phyloP scores from a whole-genome alignment of 2,113 vertebrate species.

The Phasianus colchicus region DNA sequence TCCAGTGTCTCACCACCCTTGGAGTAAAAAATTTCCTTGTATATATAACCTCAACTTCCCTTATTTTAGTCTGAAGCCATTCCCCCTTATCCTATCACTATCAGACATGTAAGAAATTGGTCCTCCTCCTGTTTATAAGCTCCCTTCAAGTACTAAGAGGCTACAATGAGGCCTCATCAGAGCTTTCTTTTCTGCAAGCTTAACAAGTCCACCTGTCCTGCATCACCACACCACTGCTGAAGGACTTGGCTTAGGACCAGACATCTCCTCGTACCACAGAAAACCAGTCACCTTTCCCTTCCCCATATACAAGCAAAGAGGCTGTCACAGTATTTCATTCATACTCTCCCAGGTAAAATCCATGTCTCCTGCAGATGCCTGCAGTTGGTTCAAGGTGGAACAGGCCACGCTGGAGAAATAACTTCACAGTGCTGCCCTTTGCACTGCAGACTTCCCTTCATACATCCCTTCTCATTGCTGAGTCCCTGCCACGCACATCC shows the following conservation, averaged over 20 bases:
- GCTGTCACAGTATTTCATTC: background rate
- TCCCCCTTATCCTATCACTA: too few species aligned
- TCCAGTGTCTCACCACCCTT: too few species aligned
- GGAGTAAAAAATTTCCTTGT: too few species aligned
- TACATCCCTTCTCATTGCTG: background rate
- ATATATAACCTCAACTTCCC: too few species aligned
- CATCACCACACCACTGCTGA: background rate
- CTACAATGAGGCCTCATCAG: too few species aligned
- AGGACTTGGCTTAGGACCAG: background rate
- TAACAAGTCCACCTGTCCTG: background rate
- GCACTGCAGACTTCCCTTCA: rapidly evolving
- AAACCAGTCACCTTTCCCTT: background rate
- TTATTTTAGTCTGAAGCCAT: too few species aligned
- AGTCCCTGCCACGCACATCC: background rate
- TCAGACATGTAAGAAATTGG: too few species aligned
- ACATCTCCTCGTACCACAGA: background rate
- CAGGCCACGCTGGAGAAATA: background rate
- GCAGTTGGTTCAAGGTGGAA: background rate
- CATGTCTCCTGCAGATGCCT: background rate
- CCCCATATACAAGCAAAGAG: background rate
- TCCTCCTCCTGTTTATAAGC: too few species aligned
- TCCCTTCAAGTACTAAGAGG: too few species aligned
- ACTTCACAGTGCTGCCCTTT: background rate
- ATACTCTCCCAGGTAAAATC: background rate
- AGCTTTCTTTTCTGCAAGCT: too few species aligned